Conservation (phyloP, 2,797 vertebrate genomes). For the Oryzias dopingdopingensis region DNA sequence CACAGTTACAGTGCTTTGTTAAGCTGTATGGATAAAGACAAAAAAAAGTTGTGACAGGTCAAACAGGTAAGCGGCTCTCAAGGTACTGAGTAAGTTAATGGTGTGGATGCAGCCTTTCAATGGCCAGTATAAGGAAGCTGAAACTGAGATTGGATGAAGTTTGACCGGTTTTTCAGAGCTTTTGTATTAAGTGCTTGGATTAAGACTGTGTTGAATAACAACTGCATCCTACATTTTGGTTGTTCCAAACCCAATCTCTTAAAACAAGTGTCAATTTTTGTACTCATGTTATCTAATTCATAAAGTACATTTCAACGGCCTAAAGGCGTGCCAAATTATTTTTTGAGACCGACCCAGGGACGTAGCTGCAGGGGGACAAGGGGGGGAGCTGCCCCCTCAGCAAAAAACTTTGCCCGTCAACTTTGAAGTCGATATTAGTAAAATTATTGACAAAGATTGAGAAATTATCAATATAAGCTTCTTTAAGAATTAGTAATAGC, state of each 20-base stretch:
- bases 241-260: neutral
- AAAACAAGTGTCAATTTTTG: neutral
- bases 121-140: slow-evolving; percentile 33
- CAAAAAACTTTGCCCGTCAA: too few species aligned
- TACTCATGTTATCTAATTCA: too few species aligned
- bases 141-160: slow-evolving; percentile 48
- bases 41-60: slow-evolving; percentile 37
- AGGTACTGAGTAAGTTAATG: slow-evolving; percentile 16
- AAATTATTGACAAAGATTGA: too few species aligned
- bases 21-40: neutral
- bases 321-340: too few species aligned
- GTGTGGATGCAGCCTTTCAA: slow-evolving; percentile 10
- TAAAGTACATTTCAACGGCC: too few species aligned
- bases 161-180: slow-evolving; percentile 44
- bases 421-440: too few species aligned
- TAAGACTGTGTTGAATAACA: slow-evolving; percentile 16
- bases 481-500: too few species aligned
- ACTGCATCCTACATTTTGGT: slow-evolving; percentile 1
- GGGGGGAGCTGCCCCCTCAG: too few species aligned
- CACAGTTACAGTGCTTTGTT: too few species aligned
- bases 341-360: too few species aligned
- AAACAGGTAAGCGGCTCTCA: slow-evolving; percentile 36
- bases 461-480: too few species aligned
- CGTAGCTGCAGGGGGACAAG: too few species aligned
- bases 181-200: slow-evolving; percentile 20